A percentile compares a stretch with the other conserved stretches of the same genome.
phyloP scores from a whole-genome alignment of 2,888 invertebrate genomes.

The Autographa pulchrina region DNA sequence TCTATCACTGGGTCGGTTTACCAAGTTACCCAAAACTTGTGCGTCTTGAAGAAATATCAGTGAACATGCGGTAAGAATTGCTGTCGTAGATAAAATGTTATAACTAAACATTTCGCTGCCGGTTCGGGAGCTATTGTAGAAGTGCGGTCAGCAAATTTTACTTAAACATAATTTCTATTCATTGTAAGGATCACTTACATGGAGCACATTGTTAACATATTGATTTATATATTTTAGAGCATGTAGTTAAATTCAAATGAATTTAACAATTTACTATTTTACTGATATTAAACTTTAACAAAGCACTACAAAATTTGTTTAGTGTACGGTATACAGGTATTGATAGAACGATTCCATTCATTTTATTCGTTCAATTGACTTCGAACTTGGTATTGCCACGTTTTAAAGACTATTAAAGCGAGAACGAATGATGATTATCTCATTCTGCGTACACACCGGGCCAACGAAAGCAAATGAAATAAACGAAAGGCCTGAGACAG shows the following conservation, averaged over 20 bases:
- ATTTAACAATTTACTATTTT: constrained; percentile 11
- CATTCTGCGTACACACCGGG: too few species aligned
- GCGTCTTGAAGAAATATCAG: constrained; percentile 66
- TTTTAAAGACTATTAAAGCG: neutral
- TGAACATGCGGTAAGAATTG: constrained; percentile 64
- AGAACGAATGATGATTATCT: neutral
- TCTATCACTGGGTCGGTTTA: constrained; percentile 71
- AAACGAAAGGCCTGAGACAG: too few species aligned
- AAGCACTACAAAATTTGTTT: constrained; percentile 44
- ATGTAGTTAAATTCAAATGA: neutral
- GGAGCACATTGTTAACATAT: constrained; percentile 10
- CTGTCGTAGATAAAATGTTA: constrained; percentile 62
- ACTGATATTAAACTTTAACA: constrained; percentile 16
- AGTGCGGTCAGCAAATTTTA: constrained; percentile 42
- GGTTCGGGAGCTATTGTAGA: constrained; percentile 53
- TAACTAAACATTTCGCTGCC: constrained; percentile 76
- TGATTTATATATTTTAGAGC: constrained; percentile 8
- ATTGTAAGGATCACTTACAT: constrained; percentile 47
- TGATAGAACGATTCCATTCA: constrained; percentile 3
- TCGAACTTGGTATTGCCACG: neutral
- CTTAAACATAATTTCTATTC: constrained; percentile 41
- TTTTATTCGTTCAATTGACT: neutral
- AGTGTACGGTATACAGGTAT: constrained; percentile 9
- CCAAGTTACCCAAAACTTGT: constrained; percentile 69
- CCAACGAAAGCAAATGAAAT: too few species aligned